These are phyloP conservation scores for Trypoxylon attenuatum DNA, from an alignment of 2,888 invertebrate species.

Conservation along the genomic window DNA sequence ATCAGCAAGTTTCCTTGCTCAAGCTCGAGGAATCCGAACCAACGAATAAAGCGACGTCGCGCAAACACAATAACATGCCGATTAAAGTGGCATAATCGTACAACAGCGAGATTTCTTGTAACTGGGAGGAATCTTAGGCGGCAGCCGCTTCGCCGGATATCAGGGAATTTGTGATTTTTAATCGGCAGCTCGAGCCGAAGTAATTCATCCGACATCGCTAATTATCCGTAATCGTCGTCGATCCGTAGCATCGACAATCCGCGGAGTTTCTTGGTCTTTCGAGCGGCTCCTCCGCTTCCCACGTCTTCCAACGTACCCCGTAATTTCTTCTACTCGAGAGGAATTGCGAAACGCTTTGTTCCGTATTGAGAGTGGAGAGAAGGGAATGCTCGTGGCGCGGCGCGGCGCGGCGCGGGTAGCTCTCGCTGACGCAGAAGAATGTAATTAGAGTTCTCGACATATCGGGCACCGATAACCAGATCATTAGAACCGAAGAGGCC, in stretches of 20 bases:
- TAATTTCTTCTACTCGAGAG: constrained; percentile 46
- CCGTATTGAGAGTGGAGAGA: constrained; percentile 36
- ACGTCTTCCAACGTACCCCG: constrained; percentile 38
- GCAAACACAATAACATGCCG: background rate
- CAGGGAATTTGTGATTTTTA: background rate
- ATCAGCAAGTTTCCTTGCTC: too few relatives aligned
- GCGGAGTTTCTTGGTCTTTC: constrained; percentile 37
- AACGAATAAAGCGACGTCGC: background rate
- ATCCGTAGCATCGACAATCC: constrained; percentile 21
- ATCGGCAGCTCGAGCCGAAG: background rate
- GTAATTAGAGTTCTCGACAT: constrained; percentile 48
- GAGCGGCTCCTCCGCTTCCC: constrained; percentile 39
- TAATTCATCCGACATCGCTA: constrained; percentile 16
- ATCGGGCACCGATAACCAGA: constrained; percentile 48
- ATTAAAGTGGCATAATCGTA: background rate
- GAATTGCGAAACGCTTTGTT: constrained; percentile 48
- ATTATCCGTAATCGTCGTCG: constrained; percentile 28
- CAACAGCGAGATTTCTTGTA: background rate
- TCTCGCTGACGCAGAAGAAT: constrained; percentile 45
- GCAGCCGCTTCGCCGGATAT: constrained; percentile 1
- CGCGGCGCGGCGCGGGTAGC: constrained; percentile 24
- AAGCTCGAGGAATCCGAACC: too few relatives aligned
- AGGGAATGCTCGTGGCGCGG: constrained; percentile 29
- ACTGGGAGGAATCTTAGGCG: background rate
- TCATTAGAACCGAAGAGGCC: constrained; percentile 35